Evolutionary conservation across 2,888 invertebrate genomes (phyloP), one percentile per base, ranked within the genome.

Genomic region (Sarcophaga caerulescens): DNA sequence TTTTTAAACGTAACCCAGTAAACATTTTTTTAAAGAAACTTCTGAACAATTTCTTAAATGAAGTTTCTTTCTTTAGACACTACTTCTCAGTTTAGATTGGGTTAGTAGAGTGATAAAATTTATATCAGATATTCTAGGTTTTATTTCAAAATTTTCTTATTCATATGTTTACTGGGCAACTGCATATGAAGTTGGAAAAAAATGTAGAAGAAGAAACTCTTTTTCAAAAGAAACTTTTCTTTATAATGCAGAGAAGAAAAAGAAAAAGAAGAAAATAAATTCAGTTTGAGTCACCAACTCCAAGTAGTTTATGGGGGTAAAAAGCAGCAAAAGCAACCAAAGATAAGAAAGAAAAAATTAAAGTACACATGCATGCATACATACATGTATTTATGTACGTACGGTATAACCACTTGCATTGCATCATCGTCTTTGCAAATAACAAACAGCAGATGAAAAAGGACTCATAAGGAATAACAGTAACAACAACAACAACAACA

Each of bases 291-390:
- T 74, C 81, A 81, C 62, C 47, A 82, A 60, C 69, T 77, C 75
- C 69, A 75, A 84, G 84, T 79, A 84, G 84, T 84, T 84, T 75
- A 79, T 62, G 47, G 45, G 14, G 68, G n/a, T 63, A 69, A 76
- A 83, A 76, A 57, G 68, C 76, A 69, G 2, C 35, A 35, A 35
- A 60, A 80, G 0, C 2, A 52, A 35, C 14, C 2, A 14, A 63
- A 63, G 21, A 71, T 73, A 25, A 47, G 23, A 12, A 66, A 65
- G 62, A 44, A 52, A 52, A 52, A 70, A 77, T 45, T 63, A 25
- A 74, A 84, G 74, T 23, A 81, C 52, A 52, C 52, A 66, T 66
- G 35, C 52, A 62, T 11, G 19, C 44, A 66, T 45, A 65, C 62
- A 66, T 35, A 66, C 81, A 82, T 25, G 5, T 25, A 5, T 25